Evolutionary conservation across 2,113 vertebrate species (phyloP).

Genomic region (Chlorodrepanis virens): DNA sequence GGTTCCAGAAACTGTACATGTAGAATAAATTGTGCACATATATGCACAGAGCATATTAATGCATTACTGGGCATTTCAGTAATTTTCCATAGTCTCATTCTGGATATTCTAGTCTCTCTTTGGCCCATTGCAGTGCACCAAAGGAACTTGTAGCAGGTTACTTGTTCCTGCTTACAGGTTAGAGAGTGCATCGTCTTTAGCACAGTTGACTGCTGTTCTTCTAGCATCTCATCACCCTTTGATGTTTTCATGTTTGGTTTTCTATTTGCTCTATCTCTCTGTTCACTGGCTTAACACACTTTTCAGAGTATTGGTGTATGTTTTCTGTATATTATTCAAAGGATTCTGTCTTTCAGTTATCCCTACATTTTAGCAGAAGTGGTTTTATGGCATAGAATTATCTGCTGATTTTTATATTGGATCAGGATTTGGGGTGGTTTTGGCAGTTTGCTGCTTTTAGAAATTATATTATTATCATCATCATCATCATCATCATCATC

Average conservation of each 20-base stretch:
- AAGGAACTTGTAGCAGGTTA: not conserved
- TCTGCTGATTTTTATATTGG: not conserved
- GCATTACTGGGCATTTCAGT: not conserved
- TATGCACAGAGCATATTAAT: not conserved
- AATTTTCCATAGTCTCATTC: not conserved
- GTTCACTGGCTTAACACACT: not conserved
- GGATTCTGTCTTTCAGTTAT: not conserved
- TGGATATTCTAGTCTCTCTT: not conserved
- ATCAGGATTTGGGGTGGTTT: not conserved
- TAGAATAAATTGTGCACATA: not conserved
- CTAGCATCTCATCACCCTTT: not conserved
- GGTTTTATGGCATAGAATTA: not conserved
- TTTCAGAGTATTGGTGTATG: not conserved
- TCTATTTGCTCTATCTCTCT: not conserved
- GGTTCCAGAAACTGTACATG: not conserved
- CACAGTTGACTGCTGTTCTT: not conserved
- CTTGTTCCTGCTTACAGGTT: not conserved
- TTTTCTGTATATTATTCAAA: not conserved
- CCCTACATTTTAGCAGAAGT: not conserved
- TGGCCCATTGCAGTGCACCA: not conserved
- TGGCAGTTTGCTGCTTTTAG: not conserved
- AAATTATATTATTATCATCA: not conserved
- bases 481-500: too few species aligned
- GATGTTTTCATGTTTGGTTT: not conserved
- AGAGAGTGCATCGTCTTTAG: not conserved